Percentiles rank a stretch among this genome's conserved stretches.
Evolutionary conservation across 2,888 invertebrate genomes (phyloP).

Genomic region (Watsonalla binaria): DNA sequence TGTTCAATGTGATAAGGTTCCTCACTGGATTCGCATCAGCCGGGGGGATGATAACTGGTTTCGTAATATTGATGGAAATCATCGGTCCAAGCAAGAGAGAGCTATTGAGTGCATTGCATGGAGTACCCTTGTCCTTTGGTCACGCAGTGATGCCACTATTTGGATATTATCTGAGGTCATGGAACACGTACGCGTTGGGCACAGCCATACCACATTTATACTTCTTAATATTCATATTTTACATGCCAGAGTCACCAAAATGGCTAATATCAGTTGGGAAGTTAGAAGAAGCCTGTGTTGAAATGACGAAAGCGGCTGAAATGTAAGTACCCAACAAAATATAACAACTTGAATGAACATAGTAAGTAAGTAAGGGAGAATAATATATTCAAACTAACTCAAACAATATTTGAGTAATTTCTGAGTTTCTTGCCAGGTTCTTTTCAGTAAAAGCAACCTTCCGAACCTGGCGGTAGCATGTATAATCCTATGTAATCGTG

Average conservation of each 20-base stretch:
- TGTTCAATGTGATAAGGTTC: neutral
- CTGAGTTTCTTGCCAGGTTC: too few relatives aligned
- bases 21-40: neutral
- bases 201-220: neutral
- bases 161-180: conserved; percentile 78
- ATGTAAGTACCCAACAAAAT: conserved; percentile 31
- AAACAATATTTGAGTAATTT: too few relatives aligned
- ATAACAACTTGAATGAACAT: too few relatives aligned
- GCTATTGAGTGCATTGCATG: neutral
- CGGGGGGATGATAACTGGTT: conserved; percentile 84
- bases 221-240: conserved; percentile 73
- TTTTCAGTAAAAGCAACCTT: too few relatives aligned
- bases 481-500: too few relatives aligned
- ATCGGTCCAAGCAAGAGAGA: conserved; percentile 68
- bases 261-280: conserved; percentile 83
- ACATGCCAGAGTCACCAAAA: conserved; percentile 85
- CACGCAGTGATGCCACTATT: conserved; percentile 77
- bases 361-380: too few relatives aligned
- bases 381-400: too few relatives aligned
- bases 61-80: conserved; percentile 80
- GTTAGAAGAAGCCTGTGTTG: conserved; percentile 75
- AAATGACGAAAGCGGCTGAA: conserved; percentile 80
- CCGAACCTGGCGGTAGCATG: too few relatives aligned
- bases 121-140: conserved; percentile 48
- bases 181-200: conserved; percentile 77